phyloP scores from a whole-genome alignment of 2,113 vertebrate species.

The Zosterops japonicus region DNA sequence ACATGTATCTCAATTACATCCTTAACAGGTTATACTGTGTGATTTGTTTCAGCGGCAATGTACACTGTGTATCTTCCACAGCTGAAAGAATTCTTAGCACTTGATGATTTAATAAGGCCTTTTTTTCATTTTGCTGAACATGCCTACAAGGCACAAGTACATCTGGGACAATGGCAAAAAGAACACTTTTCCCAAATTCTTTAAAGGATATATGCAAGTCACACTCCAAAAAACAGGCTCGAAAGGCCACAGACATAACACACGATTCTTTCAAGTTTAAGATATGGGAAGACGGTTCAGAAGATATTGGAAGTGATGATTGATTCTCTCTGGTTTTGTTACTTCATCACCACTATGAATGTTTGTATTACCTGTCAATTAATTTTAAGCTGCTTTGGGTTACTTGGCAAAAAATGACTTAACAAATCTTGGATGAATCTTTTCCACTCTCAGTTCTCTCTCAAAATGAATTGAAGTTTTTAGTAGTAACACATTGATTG shows the following conservation, averaged over 20 bases:
- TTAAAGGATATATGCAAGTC: background rate
- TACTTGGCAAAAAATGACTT: background rate
- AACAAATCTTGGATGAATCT: background rate
- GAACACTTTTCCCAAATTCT: slow-evolving; percentile 35
- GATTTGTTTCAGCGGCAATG: slow-evolving; percentile 84
- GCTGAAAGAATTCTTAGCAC: slow-evolving; percentile 68
- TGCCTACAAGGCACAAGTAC: slow-evolving; percentile 53
- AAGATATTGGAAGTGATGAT: background rate
- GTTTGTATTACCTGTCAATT: background rate
- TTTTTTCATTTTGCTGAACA: slow-evolving; percentile 61
- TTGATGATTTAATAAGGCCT: slow-evolving; percentile 69
- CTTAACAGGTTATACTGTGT: slow-evolving; percentile 84
- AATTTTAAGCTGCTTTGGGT: slow-evolving; percentile 11
- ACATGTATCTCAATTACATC: slow-evolving; percentile 94
- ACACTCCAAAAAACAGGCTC: background rate
- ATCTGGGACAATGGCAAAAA: slow-evolving; percentile 28
- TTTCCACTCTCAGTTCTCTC: background rate
- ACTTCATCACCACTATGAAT: background rate
- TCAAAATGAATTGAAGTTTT: background rate
- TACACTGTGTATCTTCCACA: slow-evolving; percentile 66
- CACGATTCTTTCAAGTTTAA: background rate
- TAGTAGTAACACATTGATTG: background rate
- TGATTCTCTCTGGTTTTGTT: slow-evolving; percentile 8
- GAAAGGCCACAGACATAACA: background rate
- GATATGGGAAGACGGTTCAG: background rate